These are phyloP conservation scores for Engystomops pustulosus DNA, from an alignment of 2,113 vertebrate species.

Conservation along the genomic window DNA sequence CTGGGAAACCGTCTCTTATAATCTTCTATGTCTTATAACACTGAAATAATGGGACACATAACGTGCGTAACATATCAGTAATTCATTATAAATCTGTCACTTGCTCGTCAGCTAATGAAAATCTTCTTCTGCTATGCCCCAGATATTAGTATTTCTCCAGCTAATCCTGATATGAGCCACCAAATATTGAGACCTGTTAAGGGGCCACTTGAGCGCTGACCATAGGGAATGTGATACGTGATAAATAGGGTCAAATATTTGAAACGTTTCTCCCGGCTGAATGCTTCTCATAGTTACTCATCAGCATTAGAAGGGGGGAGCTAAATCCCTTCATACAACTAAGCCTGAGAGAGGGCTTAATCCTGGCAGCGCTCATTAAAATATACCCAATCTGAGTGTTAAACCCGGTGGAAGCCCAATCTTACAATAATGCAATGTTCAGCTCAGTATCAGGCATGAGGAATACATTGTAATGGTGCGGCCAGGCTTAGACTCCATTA, in stretches of 20 bases:
- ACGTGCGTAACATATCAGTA: too few relatives aligned
- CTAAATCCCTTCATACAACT: slow-evolving; percentile 21
- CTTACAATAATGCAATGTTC: too few relatives aligned
- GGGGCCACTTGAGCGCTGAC: slow-evolving; percentile 14
- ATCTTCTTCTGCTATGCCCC: background rate
- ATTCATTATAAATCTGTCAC: slow-evolving; percentile 4
- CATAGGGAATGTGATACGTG: slow-evolving; percentile 31
- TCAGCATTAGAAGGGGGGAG: background rate
- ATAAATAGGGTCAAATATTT: slow-evolving; percentile 26
- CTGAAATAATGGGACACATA: too few relatives aligned
- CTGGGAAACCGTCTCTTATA: too few relatives aligned
- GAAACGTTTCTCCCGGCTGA: background rate
- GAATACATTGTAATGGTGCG: too few relatives aligned
- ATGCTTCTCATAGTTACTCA: slow-evolving; percentile 36
- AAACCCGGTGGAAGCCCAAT: too few relatives aligned
- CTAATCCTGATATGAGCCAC: slow-evolving; percentile 29
- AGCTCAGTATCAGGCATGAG: too few relatives aligned
- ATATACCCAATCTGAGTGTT: slow-evolving; percentile 5
- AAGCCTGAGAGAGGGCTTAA: background rate
- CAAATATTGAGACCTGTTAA: slow-evolving; percentile 11
- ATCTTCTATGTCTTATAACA: too few relatives aligned
- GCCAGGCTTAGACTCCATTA: too few relatives aligned
- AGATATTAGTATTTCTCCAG: background rate
- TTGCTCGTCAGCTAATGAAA: background rate
- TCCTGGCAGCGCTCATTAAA: background rate